Evolutionary conservation across 2,113 vertebrate species (phyloP).

Genomic region (Gobio gobio): DNA sequence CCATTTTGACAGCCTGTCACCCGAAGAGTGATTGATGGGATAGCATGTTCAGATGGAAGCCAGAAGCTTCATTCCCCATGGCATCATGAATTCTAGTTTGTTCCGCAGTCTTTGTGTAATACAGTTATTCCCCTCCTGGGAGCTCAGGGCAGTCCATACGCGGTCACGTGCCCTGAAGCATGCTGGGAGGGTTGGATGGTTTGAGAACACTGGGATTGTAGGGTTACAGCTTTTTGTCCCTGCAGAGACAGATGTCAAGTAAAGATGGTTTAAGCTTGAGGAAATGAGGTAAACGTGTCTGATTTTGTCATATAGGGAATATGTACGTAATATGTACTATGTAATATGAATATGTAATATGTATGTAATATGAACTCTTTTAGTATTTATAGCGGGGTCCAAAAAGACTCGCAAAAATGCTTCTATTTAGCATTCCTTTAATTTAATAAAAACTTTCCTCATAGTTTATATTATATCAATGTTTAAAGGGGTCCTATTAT

Average conservation of each 20-base stretch:
- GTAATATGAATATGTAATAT: no score
- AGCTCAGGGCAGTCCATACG: background rate
- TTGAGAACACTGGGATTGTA: conserved; percentile 3
- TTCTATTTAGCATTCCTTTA: background rate
- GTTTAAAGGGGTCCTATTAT: no score
- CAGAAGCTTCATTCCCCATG: conserved; percentile 19
- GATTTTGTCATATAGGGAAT: background rate
- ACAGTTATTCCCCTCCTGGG: conserved; percentile 20
- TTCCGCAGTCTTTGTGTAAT: conserved; percentile 18
- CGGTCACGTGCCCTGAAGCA: conserved; percentile 2
- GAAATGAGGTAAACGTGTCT: background rate
- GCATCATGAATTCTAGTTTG: background rate
- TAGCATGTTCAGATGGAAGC: conserved; percentile 22
- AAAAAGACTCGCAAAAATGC: background rate
- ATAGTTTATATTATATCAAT: no score
- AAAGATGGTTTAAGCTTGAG: conserved; percentile 20
- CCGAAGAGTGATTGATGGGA: conserved; percentile 27
- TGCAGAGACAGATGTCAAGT: background rate
- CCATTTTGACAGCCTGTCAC: conserved; percentile 32
- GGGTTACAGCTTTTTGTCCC: conserved; percentile 15
- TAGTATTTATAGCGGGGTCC: background rate
- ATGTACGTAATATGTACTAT: no score
- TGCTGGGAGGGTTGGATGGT: background rate
- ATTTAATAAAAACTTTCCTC: background rate
- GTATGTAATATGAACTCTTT: background rate